phyloP scores from a whole-genome alignment of 2,797 vertebrate genomes.

The Sebastes diaconus region DNA sequence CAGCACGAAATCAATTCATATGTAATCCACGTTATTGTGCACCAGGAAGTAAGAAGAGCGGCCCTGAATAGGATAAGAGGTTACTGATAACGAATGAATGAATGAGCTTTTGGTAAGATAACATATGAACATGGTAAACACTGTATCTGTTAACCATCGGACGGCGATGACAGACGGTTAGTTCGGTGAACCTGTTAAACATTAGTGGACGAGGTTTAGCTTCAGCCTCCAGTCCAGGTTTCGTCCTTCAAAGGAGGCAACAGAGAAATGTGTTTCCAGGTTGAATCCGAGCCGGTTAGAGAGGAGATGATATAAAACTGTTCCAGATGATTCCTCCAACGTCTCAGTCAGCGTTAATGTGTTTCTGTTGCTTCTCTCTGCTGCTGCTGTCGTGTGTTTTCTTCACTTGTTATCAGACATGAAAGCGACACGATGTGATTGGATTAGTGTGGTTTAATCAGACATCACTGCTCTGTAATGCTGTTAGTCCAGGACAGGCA shows the following conservation, averaged over 20 bases:
- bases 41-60: no score
- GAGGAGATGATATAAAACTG: neutral
- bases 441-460: slow-evolving; percentile 57
- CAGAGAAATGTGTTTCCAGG: no score
- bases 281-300: no score
- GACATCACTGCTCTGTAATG: slow-evolving; percentile 49
- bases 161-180: no score
- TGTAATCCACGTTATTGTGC: no score
- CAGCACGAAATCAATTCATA: no score
- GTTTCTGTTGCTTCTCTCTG: neutral
- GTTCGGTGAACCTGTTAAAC: neutral
- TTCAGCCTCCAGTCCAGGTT: neutral
- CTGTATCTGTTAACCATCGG: no score
- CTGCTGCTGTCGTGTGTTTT: neutral
- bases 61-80: no score
- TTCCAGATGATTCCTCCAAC: neutral
- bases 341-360: neutral
- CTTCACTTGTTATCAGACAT: slow-evolving; percentile 39
- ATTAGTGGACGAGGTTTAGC: neutral
- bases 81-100: no score
- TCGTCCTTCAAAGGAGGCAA: neutral
- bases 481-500: slow-evolving; percentile 39
- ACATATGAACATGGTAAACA: no score
- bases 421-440: slow-evolving; percentile 57
- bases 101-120: no score